Percentiles rank a stretch among this genome's conserved stretches.
phyloP scores from a whole-genome alignment of 2,113 vertebrate species.

The Syrmaticus mikado region DNA sequence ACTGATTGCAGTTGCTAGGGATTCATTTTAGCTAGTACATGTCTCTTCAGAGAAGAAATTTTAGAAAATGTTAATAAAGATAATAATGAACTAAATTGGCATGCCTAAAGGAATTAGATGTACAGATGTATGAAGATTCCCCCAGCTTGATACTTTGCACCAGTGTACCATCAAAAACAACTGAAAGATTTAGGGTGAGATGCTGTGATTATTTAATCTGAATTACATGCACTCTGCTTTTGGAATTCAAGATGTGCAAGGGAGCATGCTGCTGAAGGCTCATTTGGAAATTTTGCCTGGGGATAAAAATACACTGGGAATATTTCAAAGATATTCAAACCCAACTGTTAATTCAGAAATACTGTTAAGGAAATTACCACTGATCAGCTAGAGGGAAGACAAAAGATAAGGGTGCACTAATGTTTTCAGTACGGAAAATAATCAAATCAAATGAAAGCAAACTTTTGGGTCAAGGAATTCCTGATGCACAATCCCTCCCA shows the following conservation, averaged over 20 bases:
- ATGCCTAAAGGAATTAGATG: constrained; percentile 42
- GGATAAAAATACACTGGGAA: constrained; percentile 60
- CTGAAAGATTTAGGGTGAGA: constrained; percentile 3
- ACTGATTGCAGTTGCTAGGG: constrained; percentile 24
- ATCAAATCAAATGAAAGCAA: neutral
- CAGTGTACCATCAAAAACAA: constrained; percentile 15
- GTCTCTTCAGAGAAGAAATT: constrained; percentile 22
- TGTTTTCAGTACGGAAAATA: constrained; percentile 26
- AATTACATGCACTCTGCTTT: neutral
- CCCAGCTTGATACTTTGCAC: constrained; percentile 38
- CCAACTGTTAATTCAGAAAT: constrained; percentile 57
- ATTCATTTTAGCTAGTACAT: constrained; percentile 18
- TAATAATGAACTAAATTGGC: constrained; percentile 45
- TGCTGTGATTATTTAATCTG: constrained; percentile 21
- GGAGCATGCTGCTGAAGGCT: neutral
- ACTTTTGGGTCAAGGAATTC: constrained; percentile 29
- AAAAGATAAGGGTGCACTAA: constrained; percentile 21
- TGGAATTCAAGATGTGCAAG: constrained; percentile 11
- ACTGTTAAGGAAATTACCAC: constrained; percentile 52
- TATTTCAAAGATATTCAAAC: constrained; percentile 59
- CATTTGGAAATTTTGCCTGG: constrained; percentile 34
- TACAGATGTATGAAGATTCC: neutral
- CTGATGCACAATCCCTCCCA: neutral
- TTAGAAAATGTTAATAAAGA: constrained; percentile 28
- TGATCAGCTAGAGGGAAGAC: constrained; percentile 37